Base-by-base conservation (phyloP, 2,113 vertebrate genomes). In the Amphiprion ocellaris region DNA sequence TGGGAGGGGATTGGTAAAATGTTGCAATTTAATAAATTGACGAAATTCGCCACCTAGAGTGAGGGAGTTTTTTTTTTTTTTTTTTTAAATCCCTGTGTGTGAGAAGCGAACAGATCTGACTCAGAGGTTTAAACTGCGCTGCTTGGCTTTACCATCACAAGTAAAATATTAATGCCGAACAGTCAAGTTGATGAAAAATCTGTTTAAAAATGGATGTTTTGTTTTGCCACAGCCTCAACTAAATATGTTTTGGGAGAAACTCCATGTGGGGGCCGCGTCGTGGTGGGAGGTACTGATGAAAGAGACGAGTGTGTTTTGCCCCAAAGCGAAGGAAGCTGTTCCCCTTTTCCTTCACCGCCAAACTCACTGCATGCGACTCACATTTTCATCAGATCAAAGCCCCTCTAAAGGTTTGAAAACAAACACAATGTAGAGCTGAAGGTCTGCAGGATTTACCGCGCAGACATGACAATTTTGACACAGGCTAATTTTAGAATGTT, bases 21-120 rank as follows among this genome's bases (percentile, higher is more conserved):
- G 53, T 75, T 83, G 90, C 94, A 94, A 95, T 94, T 90, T 79
- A 89, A 96, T 93, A 95, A 96, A 96, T 94, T 92, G 91, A 90
- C 91, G 80, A 79, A 84, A 83, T 55, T 66, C 67, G 46, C 54
- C 81, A 74, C 73, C 69, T 68, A 19, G 14, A 70, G 80, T 55
- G 73, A 61, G 47, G 33, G 39, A 53, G 77, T 82, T 67, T 70
- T 12, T 10, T 30, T 41, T 17, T 50, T 28, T 21, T 0, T 11
- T 10, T 23, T 15, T 11, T 28, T 6, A 59, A 61, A 59, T 46
- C 52, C 69, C 17, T 2, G 17, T 12, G 56, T 58, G 41, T 15
- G 19, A 33, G 44, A 39, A 26, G 53, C 83, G 69, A 63, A 73
- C 62, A 54, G 0, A 55, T 69, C 37, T 44, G 81, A 74, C 63